phyloP scores from a whole-genome alignment of 2,113 vertebrate genomes.

The Mustela lutreola region DNA sequence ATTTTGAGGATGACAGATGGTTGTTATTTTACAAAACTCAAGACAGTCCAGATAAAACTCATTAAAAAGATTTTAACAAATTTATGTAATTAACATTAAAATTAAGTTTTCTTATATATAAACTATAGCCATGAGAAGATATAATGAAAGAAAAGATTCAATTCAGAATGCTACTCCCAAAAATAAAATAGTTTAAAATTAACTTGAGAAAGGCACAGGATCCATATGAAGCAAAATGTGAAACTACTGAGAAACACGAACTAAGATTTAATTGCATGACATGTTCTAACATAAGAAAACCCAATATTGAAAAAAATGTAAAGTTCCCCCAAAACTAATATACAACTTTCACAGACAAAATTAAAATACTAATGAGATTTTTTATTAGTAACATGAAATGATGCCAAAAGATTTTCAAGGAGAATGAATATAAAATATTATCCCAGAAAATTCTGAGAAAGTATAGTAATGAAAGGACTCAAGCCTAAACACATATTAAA shows the following conservation, averaged over 20 bases:
- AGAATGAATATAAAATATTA: background rate
- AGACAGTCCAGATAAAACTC: slow-evolving; percentile 4
- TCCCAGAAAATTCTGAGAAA: slow-evolving; percentile 15
- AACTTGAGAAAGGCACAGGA: background rate
- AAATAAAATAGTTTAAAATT: slow-evolving; percentile 58
- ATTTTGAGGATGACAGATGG: slow-evolving; percentile 33
- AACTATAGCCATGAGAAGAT: slow-evolving; percentile 3
- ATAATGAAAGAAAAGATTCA: background rate
- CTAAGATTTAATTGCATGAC: background rate
- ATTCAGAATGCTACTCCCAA: background rate
- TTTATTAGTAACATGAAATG: background rate
- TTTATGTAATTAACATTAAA: slow-evolving; percentile 20
- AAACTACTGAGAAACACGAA: background rate
- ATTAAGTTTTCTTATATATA: slow-evolving; percentile 8
- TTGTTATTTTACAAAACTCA: slow-evolving; percentile 64
- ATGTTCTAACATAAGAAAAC: background rate
- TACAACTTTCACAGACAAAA: background rate
- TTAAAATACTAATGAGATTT: background rate
- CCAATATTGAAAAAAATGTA: background rate
- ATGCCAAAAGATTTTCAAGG: background rate
- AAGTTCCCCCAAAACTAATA: background rate
- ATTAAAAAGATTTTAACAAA: slow-evolving; percentile 40
- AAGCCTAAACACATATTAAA: background rate
- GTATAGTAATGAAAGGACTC: background rate
- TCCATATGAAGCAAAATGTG: background rate